Evolutionary conservation across 2,888 invertebrate genomes (phyloP), one percentile per base, ranked within the genome.

Genomic region (Drosophila lutescens): DNA sequence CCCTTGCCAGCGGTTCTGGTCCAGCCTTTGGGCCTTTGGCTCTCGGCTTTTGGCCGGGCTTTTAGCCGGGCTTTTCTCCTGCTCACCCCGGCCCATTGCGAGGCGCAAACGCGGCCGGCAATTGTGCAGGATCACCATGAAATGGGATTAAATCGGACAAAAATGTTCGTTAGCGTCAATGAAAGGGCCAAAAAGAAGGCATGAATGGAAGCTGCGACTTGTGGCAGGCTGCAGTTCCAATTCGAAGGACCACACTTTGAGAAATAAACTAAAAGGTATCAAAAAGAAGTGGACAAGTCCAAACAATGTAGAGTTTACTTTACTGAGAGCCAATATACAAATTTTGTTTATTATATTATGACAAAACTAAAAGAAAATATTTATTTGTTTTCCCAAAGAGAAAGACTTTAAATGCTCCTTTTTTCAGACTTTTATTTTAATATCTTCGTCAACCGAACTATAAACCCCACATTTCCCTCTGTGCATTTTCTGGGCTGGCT

Each of bases 131-230:
- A 90, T 90, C 90, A 90, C 91, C 91, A 90, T 91, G 91, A 91
- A 91, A 91, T 90, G 80, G 91, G 91, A 91, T 91, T 91, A 91
- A 89, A 88, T 89, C 89, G 88, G 89, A 88, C 86, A 91, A 90
- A 88, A 88, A 87, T 79, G 88, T 85, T 90, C 89, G 86, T 89
- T 89, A 88, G 88, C 89, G 80, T 80, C 80, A 86, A 89, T 88
- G 86, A 88, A 85, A 84, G 78, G 88, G 79, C 81, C 74, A 81
- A 88, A 87, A 84, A 59, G 80, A 65, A 68, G 66, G 72, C 78
- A 83, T 86, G 86, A 88, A 89, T 81, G 86, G 80, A 30, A 58
- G 47, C 73, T 54, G 67, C 72, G 80, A 80, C 80, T 88, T 69
- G 81, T 80, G 66, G 67, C 44, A 53, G 56, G 53, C 55, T 34